These are phyloP conservation scores for Allacma fusca DNA, from an alignment of 2,888 invertebrate species.

Conservation along the genomic window DNA sequence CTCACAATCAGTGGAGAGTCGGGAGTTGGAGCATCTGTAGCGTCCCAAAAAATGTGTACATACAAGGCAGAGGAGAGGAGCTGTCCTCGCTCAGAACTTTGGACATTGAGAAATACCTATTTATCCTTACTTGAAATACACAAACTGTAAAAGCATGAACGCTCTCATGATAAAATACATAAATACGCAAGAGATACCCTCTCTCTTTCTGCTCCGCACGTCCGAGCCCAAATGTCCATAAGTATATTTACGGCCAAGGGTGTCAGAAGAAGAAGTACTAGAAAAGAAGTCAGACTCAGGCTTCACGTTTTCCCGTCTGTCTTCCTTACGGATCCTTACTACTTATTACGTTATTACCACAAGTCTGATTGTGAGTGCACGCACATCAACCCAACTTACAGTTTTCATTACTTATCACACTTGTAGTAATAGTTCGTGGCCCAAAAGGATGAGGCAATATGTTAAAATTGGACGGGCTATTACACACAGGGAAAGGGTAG, in stretches of 20 bases:
- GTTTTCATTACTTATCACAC: no score
- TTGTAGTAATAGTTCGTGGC: no score
- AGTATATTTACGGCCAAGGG: neutral
- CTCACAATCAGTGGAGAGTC: neutral
- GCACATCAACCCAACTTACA: no score
- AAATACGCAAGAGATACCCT: neutral
- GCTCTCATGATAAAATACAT: slow-evolving; percentile 13
- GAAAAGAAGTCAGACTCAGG: no score
- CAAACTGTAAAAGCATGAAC: slow-evolving; percentile 18
- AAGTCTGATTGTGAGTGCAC: no score
- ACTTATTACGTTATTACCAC: no score
- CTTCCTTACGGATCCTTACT: no score
- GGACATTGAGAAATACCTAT: slow-evolving; percentile 39
- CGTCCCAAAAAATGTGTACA: neutral
- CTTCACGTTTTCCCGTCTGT: no score
- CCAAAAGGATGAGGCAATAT: no score
- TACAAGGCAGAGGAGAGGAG: neutral
- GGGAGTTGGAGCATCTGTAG: neutral
- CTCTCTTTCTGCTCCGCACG: neutral
- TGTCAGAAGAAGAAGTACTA: no score
- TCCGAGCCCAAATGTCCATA: neutral
- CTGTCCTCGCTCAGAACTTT: slow-evolving; percentile 35
- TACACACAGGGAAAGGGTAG: no score
- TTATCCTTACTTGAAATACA: slow-evolving; percentile 33
- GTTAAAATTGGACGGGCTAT: no score